Base-by-base conservation (phyloP, 2,797 vertebrate species). In the Poeciliopsis presidionis region DNA sequence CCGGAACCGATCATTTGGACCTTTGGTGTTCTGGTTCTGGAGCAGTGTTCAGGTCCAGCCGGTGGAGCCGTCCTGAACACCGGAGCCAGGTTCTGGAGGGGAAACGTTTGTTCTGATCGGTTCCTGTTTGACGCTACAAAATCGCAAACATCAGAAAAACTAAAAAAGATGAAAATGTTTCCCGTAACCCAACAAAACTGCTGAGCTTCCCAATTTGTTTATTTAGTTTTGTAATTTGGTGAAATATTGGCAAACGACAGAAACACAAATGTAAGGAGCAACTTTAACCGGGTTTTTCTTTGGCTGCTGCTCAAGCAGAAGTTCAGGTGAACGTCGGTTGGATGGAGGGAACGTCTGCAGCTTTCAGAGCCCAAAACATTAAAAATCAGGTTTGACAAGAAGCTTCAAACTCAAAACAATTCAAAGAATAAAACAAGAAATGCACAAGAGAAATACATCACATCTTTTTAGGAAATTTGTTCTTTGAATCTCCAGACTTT, bases 21-120 rank as follows among this genome's bases (percentile, higher is more conserved):
- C 61, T 65, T 39, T 61, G 57, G 57, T 61, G 61, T 63, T 63
- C 61, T 36, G 61, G 18, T 63, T 14, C 59, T 63, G n/a, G 18
- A 61, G 59, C 59, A 18, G 28, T 5, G 20, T 2, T 59, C n/a
- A 30, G 13, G 30, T 39, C 7, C 63, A 41, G 20, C 39, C 25
- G 33, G 30, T 8, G 30, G 43, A 3, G 45, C 45, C 3, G 45
- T 33, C 12, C 57, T 33, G 20, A 67, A 65, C 25, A 8, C 20
- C 36, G 5, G 67, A 45, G 41, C 67, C 67, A 69, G 65, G 65
- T 69, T 69, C 22, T 25, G 39, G 11, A 13, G 4, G 33, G 25
- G 65, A 43, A 69, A 69, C 41, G 39, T 69, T n/a, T 16, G 13
- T 45, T 45, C 67, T 45, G 41, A 28, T 45, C 18, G 2, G 33